Evolutionary conservation across 2,113 vertebrate genomes (phyloP), one percentile per base, ranked within the genome.

Genomic region (Cichladusa arquata): DNA sequence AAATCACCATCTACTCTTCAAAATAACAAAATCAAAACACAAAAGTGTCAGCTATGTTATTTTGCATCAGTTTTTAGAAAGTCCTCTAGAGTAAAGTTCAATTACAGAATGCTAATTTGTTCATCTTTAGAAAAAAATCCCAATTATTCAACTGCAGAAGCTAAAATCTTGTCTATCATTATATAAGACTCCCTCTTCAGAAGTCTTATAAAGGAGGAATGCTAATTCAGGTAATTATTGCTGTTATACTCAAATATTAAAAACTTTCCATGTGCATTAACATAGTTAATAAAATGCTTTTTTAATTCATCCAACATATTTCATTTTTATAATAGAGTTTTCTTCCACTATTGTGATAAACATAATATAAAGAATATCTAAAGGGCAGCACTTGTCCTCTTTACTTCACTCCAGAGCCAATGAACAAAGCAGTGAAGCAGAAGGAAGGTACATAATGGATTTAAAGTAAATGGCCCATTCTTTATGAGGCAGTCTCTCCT

Each of bases 341-440:
- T 88, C 82, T 94, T 90, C 78, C 45, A 94, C 61, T 92, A 90
- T 69, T 84, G 67, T 22, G 64, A 91, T 88, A 96, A 96, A 96
- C 66, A 71, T 50, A 97, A 86, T 83, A 95, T 96, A 96, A 96
- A 91, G 92, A 87, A 97, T 93, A 97, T 93, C 81, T 91, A 61
- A 97, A 97, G 79, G 97, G 83, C 95, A 87, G 90, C 87, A 96
- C 92, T 97, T 97, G 92, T 96, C 94, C 95, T 95, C 95, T 97
- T 97, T 91, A 93, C 96, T 97, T 97, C 93, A 97, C 81, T 97
- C 84, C 88, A 98, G 88, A 95, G 95, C 93, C 96, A 97, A 91
- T 94, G 97, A 98, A 98, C 97, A 98, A 98, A 98, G 97, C 97
- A 98, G 91, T 97, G 97, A 98, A 97, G 97, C 97, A 98, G 97